Base-by-base conservation (phyloP, 2,888 invertebrate species). In the Leptopilina drosophilae region DNA sequence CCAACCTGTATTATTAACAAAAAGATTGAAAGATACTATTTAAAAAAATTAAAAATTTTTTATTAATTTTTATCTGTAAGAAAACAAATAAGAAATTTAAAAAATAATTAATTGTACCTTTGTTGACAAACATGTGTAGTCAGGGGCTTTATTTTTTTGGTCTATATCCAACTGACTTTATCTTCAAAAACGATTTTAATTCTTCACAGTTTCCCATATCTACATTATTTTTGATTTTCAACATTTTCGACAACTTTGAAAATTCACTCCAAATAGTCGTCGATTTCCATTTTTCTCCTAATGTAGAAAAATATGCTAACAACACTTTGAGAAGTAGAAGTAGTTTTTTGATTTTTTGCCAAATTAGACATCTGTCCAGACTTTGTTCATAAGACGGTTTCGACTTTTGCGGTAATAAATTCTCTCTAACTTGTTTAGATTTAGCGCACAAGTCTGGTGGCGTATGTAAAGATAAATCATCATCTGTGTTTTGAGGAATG, bases 401-500 rank as follows among this genome's bases (percentile, higher is more conserved):
- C 59, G 3, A 59, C n/a, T 59, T 59, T n/a, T 59, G 15, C n/a
- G 5, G n/a, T 4, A 59, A n/a, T 15, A 59, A n/a, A 59, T 59
- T n/a, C 2, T 59, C 59, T 3, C 5, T 4, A 14, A 59, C 59
- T 59, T 59, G 59, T 59, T n/a, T 59, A 4, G 59, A 14, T 59
- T 59, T 59, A n/a, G n/a, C 59, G n/a, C 59, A 59, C 59, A 59
- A 59, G 4, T 59, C 59, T 59, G 59, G 59, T 59, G 59, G 15
- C 59, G n/a, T 59, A 14, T 7, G 2, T 59, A 6, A 53, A 26
- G 26, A 26, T 3, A 26, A 26, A 26, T 26, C 1, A 53, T 59
- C 14, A n/a, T 59, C 15, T 20, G 20, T 20, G 20, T 20, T 20
- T 20, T 20, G 20, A 20, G 20, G 20, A 20, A 20, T 20, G 20